Evolutionary conservation across 1,140 invertebrate species (phyloP), one percentile per base, ranked within the genome.

Genomic region (Berghia stephanieae): DNA sequence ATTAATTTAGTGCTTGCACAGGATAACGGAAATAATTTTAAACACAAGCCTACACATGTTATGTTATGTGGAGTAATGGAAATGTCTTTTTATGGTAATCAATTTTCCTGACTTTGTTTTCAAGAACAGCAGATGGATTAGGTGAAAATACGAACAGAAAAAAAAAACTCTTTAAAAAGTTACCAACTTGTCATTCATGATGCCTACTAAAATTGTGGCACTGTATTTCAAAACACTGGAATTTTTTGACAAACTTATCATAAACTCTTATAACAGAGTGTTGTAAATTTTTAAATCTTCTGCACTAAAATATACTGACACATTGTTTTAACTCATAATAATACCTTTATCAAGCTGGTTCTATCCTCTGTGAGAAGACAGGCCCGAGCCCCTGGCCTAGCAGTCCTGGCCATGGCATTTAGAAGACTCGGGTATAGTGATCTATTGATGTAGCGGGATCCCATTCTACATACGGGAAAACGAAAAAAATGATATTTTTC

Each of bases 331-430:
- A n/a, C n/a, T n/a, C n/a, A 16, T n/a, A 42, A 4, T 10, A 71
- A 78, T 79, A 90, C 89, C 84, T 85, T 88, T 4, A 84, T 85
- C 63, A 92, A 89, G 77, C 89, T 90, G 49, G 86, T 88, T 68
- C 88, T 88, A 83, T 93, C 92, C 52, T 91, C 87, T 16, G 92
- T 92, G 8, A 93, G 84, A n/a, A 93, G 79, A 66, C 91, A 90
- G 4, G 90, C 88, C 77, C 91, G 84, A 46, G 85, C 88, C 18
- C 83, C 82, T 5, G 79, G 75, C 67, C 85, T 87, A 2, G 87
- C 81, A 1, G 91, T 88, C 80, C 92, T 83, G 0, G 89, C 91
- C 79, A 92, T 84, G 82, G 92, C 91, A 38, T 85, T 66, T 52
- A 93, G 79, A 44, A 90, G 86, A 70, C 83, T 78, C 40, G 89